These are phyloP conservation scores for Protonemura montana DNA, from an alignment of 2,888 invertebrate genomes.

Conservation along the genomic window DNA sequence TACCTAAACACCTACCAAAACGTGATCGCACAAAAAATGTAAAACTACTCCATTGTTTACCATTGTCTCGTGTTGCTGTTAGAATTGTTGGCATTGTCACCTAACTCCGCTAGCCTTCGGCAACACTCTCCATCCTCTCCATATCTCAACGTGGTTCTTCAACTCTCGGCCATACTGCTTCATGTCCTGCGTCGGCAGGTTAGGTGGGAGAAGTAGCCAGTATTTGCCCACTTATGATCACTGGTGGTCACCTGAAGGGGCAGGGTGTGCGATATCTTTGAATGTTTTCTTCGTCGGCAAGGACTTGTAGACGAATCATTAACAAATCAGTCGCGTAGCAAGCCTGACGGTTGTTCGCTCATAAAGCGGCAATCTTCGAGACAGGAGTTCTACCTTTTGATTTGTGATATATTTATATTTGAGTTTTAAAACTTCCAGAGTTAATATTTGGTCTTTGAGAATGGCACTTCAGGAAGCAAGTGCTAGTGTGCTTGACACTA, in stretches of 20 bases:
- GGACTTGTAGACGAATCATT: background rate
- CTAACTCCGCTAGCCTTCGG: background rate
- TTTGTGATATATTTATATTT: no score
- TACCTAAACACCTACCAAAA: background rate
- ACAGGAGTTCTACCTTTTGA: slow-evolving; percentile 23
- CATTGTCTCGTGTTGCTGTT: background rate
- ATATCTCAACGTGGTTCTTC: background rate
- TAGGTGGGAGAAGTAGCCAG: background rate
- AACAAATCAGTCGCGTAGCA: slow-evolving; percentile 9
- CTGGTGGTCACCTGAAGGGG: background rate
- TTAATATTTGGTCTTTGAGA: background rate
- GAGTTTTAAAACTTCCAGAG: background rate
- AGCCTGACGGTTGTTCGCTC: background rate
- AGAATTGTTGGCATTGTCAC: background rate
- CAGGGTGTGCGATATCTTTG: background rate
- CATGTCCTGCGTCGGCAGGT: background rate
- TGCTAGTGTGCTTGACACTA: background rate
- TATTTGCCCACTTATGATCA: background rate
- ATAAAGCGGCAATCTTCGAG: background rate
- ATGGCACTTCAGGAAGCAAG: slow-evolving; percentile 30
- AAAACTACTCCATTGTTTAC: background rate
- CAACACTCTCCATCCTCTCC: background rate
- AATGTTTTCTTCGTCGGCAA: background rate
- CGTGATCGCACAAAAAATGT: background rate
- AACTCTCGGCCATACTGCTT: background rate